Conservation (phyloP, 2,113 vertebrate genomes). For the Asarcornis scutulata region DNA sequence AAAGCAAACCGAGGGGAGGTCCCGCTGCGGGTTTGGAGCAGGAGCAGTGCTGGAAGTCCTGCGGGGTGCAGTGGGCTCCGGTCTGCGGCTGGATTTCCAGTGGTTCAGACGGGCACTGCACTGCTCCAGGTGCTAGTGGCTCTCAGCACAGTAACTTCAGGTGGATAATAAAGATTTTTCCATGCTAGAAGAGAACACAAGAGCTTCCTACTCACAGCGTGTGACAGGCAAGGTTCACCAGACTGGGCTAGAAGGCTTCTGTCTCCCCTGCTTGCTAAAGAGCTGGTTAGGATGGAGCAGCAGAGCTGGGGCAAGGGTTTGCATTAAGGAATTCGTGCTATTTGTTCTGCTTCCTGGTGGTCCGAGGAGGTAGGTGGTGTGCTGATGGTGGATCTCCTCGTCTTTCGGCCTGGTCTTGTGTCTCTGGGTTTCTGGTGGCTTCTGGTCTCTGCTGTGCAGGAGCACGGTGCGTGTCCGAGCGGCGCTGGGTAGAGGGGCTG, state of each 20-base stretch:
- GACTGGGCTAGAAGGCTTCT: neutral
- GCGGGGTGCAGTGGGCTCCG: fast-evolving
- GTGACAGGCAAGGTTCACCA: neutral
- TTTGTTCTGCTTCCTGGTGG: neutral
- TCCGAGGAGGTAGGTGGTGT: neutral
- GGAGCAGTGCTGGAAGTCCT: neutral
- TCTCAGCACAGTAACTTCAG: neutral
- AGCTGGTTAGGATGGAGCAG: neutral
- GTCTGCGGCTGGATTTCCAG: neutral
- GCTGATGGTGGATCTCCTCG: neutral
- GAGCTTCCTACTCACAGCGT: neutral
- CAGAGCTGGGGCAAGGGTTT: neutral
- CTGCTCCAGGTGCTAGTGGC: neutral
- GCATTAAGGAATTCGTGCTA: neutral
- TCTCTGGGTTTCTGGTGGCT: neutral
- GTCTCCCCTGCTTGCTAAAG: neutral
- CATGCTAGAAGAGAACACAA: neutral
- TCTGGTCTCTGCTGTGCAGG: neutral
- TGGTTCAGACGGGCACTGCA: fast-evolving
- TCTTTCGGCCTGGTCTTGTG: neutral
- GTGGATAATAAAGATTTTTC: too few relatives aligned
- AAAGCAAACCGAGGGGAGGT: neutral
- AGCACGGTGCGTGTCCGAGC: neutral
- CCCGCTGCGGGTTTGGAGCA: neutral
- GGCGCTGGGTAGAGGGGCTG: neutral